phyloP scores from a whole-genome alignment of 2,797 vertebrate species.

The Falco novaeseelandiae region DNA sequence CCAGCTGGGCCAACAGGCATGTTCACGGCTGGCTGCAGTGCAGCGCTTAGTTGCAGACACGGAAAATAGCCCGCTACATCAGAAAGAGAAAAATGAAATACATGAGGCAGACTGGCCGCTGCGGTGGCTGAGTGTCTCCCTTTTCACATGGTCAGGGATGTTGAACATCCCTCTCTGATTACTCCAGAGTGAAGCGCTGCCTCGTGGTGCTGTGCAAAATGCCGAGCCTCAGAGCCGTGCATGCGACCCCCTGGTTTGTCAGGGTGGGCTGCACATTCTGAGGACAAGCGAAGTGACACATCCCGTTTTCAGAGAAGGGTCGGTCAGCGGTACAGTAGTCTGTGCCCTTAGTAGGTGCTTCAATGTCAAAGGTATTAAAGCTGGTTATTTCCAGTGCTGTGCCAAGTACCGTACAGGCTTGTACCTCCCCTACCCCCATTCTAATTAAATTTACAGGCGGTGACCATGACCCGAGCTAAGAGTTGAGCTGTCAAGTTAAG shows the following conservation, averaged over 20 bases:
- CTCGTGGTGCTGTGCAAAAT: not conserved
- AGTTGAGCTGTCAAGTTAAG: constrained; percentile 25
- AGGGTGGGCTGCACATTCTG: not conserved
- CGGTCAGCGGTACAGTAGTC: not conserved
- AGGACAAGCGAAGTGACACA: not conserved
- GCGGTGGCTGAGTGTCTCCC: not conserved
- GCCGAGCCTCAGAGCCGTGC: not conserved
- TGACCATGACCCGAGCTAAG: not conserved
- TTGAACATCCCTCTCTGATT: not conserved
- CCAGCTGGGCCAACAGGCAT: constrained; percentile 14
- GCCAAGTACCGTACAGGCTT: not conserved
- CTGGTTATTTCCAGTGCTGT: constrained; percentile 24
- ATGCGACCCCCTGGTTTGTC: rapidly evolving
- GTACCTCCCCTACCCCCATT: not conserved
- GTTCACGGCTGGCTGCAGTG: not conserved
- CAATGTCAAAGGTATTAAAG: constrained; percentile 55
- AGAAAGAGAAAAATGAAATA: not conserved
- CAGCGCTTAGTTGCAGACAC: not conserved
- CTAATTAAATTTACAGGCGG: constrained; percentile 48
- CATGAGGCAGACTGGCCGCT: not conserved
- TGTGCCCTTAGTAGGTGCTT: constrained; percentile 51
- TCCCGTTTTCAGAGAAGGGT: constrained; percentile 10
- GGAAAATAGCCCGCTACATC: not conserved
- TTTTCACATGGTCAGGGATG: not conserved
- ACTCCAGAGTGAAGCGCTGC: not conserved